Evolutionary conservation across 2,888 invertebrate species (phyloP).

Genomic region (Antitype chi): DNA sequence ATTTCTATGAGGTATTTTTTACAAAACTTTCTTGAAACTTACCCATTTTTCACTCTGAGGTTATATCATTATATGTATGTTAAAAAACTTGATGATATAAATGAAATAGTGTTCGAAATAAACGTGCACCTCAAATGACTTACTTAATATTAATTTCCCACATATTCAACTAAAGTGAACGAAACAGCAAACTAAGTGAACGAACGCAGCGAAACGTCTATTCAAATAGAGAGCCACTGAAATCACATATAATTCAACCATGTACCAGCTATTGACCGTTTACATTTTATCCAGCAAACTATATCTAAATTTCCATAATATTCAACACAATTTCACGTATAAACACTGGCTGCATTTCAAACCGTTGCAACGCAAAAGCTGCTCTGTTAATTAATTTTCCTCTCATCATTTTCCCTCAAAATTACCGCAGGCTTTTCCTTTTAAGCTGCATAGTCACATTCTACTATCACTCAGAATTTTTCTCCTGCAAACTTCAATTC

Average conservation of each 20-base stretch:
- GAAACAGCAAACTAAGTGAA: too few relatives aligned
- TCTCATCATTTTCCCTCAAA: constrained; percentile 67
- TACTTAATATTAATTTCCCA: background rate
- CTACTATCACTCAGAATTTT: constrained; percentile 71
- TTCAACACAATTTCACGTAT: constrained; percentile 53
- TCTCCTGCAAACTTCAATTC: constrained; percentile 82
- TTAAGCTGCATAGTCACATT: constrained; percentile 64
- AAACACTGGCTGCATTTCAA: constrained; percentile 64
- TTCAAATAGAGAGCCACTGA: constrained; percentile 2
- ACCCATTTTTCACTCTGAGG: background rate
- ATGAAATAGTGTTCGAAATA: background rate
- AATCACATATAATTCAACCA: constrained; percentile 18
- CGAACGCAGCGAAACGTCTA: constrained; percentile 9
- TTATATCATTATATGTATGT: background rate
- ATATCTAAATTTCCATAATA: constrained; percentile 31
- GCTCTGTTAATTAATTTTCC: constrained; percentile 75
- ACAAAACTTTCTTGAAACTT: background rate
- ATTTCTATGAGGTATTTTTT: background rate
- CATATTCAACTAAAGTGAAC: constrained; percentile 7
- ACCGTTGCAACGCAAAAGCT: constrained; percentile 67
- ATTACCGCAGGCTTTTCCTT: constrained; percentile 68
- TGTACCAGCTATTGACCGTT: constrained; percentile 15
- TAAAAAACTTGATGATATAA: background rate
- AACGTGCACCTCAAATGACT: background rate
- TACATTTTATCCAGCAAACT: constrained; percentile 33